Evolutionary conservation across 2,113 vertebrate species (phyloP), one percentile per base, ranked within the genome.

Genomic region (Trichomycterus rosablanca): DNA sequence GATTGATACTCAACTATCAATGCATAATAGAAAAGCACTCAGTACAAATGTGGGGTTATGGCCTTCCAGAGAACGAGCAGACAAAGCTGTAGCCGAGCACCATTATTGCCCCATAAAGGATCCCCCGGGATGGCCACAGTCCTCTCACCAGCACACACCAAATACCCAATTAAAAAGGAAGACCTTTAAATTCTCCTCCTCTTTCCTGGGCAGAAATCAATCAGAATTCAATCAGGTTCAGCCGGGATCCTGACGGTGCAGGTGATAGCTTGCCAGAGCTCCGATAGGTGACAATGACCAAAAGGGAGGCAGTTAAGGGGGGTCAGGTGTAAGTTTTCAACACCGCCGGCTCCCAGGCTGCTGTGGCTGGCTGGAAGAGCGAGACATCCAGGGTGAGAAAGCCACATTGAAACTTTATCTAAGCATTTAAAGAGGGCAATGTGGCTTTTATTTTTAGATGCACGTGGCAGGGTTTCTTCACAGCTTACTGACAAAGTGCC

Each of bases 11-110:
- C 86, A 85, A 83, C 86, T 87, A 88, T 88, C 86, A 86, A 87
- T 89, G 86, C 84, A 87, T 89, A 87, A 89, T 87, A 88, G 86
- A 88, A 88, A 88, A 89, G 87, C 86, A 87, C 87, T 88, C 84
- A 87, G 84, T 82, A 84, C 84, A 87, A 87, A 86, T 89, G 86
- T 76, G 84, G 87, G 86, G 87, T 86, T 89, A 87, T 85, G 85
- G 86, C 85, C 86, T 86, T 87, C 80, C 80, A 81, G 76, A 78
- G 80, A 86, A 84, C 74, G 79, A 68, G 83, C 80, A 86, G 85
- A 82, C 80, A 67, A 81, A 84, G 81, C 85, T 83, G 79, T 76
- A 83, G 80, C 79, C 76, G 80, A 80, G 83, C 82, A 78, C 84
- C 85, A 88, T 88, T 89, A 87, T 87, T 89, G 85, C 84, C 85